A percentile compares a stretch with the other conserved stretches of the same genome.
These are phyloP conservation scores for Parochlus steinenii DNA, from an alignment of 2,888 invertebrate genomes.

Conservation along the genomic window DNA sequence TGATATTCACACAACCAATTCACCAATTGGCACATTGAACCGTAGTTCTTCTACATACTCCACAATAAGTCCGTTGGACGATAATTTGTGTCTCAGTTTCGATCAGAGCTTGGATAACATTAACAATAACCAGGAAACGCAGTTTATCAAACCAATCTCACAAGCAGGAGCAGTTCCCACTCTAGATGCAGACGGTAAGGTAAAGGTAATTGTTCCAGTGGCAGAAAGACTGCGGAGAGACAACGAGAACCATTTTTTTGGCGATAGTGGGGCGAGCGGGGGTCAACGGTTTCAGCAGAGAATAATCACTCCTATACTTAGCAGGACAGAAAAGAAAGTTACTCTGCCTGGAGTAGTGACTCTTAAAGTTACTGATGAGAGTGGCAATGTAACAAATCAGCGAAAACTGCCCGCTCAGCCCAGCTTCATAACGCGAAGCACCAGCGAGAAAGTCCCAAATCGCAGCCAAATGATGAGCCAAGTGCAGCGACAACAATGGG, in stretches of 20 bases:
- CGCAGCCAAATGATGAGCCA: constrained; percentile 73
- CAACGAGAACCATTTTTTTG: constrained; percentile 15
- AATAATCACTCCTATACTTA: constrained; percentile 17
- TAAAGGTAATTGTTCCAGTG: constrained; percentile 44
- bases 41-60: constrained; percentile 24
- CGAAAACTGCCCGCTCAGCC: constrained; percentile 36
- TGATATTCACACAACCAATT: constrained; percentile 24
- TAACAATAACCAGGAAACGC: constrained; percentile 32
- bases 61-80: constrained; percentile 21
- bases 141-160: constrained; percentile 50
- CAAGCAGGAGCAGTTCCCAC: constrained; percentile 45
- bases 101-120: constrained; percentile 25
- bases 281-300: constrained; percentile 24
- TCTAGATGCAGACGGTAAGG: constrained; percentile 41
- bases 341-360: constrained; percentile 30
- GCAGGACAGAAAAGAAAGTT: constrained; percentile 14
- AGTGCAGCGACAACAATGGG: constrained; percentile 67
- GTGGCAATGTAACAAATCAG: constrained; percentile 30
- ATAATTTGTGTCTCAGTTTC: constrained; percentile 23
- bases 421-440: constrained; percentile 54
- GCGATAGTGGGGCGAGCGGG: constrained; percentile 31
- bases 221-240: constrained; percentile 20
- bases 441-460: constrained; percentile 74
- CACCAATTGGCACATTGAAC: constrained; percentile 26
- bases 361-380: constrained; percentile 38